Conservation (phyloP, 2,888 invertebrate species). For the Syrphus vitripennis region DNA sequence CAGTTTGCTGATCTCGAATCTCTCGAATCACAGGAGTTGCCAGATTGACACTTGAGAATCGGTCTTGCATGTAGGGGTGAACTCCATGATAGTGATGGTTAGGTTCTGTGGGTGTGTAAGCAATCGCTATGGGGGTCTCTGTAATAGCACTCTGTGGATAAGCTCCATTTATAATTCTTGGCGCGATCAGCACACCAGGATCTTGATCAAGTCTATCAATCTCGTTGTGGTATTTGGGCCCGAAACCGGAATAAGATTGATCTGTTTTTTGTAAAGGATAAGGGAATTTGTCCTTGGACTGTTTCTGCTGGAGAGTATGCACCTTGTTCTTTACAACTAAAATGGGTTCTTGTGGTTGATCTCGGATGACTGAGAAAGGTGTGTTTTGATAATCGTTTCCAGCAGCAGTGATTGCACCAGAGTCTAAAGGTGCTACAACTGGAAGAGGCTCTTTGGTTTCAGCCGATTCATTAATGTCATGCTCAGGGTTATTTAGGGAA, state of each 20-base stretch:
- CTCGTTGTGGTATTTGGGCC: conserved; percentile 74
- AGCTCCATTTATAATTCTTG: conserved; percentile 81
- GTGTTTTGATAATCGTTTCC: conserved; percentile 80
- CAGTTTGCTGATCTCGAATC: conserved; percentile 80
- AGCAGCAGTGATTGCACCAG: conserved; percentile 69
- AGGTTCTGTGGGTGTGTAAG: conserved; percentile 84
- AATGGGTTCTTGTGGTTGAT: conserved; percentile 81
- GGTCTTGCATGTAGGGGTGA: conserved; percentile 71
- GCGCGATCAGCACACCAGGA: conserved; percentile 80
- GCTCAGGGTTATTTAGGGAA: conserved; percentile 15
- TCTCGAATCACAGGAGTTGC: conserved; percentile 82
- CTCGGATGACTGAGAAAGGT: conserved; percentile 80
- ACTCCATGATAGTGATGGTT: conserved; percentile 73
- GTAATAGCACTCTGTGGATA: conserved; percentile 79
- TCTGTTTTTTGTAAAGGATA: conserved; percentile 85
- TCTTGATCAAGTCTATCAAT: conserved; percentile 79
- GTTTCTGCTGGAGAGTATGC: conserved; percentile 76
- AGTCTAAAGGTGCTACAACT: conserved; percentile 73
- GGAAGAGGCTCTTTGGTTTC: conserved; percentile 73
- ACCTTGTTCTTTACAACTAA: conserved; percentile 79
- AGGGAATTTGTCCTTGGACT: conserved; percentile 84
- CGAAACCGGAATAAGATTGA: conserved; percentile 78
- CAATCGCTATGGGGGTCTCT: conserved; percentile 85
- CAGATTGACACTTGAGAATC: conserved; percentile 81
- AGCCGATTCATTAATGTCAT: conserved; percentile 52